phyloP scores from a whole-genome alignment of 2,888 invertebrate species.

The Ctena decussata region DNA sequence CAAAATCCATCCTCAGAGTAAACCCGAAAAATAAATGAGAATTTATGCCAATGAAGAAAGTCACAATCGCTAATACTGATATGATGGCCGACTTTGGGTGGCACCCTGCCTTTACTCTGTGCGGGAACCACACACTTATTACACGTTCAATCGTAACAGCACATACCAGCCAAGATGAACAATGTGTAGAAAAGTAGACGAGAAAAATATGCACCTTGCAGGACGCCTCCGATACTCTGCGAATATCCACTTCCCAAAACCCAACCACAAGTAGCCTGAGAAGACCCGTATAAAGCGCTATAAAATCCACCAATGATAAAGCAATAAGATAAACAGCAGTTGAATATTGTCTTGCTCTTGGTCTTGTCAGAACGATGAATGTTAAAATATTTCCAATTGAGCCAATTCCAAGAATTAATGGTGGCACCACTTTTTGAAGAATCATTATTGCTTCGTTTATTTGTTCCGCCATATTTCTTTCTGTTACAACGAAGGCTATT shows the following conservation, averaged over 20 bases:
- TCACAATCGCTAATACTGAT: not conserved
- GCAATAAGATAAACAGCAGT: conserved; percentile 17
- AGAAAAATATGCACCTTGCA: conserved; percentile 15
- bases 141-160: conserved; percentile 17
- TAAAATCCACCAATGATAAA: conserved; percentile 5
- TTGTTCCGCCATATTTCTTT: not conserved
- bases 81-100: conserved; percentile 5
- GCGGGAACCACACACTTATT: conserved; percentile 9
- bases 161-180: conserved; percentile 13
- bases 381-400: conserved; percentile 20
- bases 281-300: conserved; percentile 2
- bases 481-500: no score
- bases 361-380: not conserved
- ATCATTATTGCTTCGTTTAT: not conserved
- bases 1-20: not conserved
- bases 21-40: conserved; percentile 7
- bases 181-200: conserved; percentile 18
- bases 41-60: not conserved
- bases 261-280: not conserved
- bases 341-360: not conserved
- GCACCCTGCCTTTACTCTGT: not conserved
- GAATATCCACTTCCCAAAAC: not conserved
- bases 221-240: not conserved
- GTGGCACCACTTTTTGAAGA: conserved; percentile 6
- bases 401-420: not conserved